A percentile compares a stretch with the other conserved stretches of the same genome.
These are phyloP conservation scores for Bergia sp. DNA, from an alignment of 92 coral and sea anemone genomes.

Conservation along the genomic window DNA sequence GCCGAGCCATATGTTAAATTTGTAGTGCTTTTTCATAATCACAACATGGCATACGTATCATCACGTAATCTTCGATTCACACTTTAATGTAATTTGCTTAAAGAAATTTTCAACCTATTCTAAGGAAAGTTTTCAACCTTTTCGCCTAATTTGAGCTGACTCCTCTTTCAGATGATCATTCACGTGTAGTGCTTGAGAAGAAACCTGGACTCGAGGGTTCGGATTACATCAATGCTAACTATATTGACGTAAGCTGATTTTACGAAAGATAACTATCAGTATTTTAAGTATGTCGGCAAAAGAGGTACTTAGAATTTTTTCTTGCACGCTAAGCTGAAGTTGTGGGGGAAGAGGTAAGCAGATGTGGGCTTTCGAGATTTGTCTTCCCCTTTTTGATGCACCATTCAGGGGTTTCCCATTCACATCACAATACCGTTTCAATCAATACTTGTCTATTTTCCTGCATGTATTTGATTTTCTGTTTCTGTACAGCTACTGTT, in stretches of 20 bases:
- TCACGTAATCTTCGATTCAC: too few relatives aligned
- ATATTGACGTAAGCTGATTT: constrained; percentile 57
- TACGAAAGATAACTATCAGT: background rate
- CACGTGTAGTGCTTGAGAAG: constrained; percentile 55
- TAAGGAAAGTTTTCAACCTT: background rate
- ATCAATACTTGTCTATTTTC: too few relatives aligned
- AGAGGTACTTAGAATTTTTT: background rate
- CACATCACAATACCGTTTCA: background rate
- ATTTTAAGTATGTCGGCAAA: constrained; percentile 14
- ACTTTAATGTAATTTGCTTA: too few relatives aligned
- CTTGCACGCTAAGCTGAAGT: background rate
- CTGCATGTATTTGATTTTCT: too few relatives aligned
- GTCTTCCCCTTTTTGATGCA: background rate
- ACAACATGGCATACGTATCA: too few relatives aligned
- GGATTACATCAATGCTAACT: constrained; percentile 86
- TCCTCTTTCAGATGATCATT: constrained; percentile 68
- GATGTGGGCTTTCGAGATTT: too few relatives aligned
- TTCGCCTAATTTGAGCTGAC: background rate
- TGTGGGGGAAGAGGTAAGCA: too few relatives aligned
- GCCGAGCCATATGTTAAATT: too few relatives aligned
- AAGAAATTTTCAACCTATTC: background rate
- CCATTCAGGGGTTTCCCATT: background rate
- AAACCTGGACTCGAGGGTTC: constrained; percentile 50
- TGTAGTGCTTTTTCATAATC: too few relatives aligned
- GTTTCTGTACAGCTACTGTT: too few relatives aligned